Evolutionary conservation across 92 coral and sea anemone genomes (phyloP).

Genomic region (Palythoa grandiflora): DNA sequence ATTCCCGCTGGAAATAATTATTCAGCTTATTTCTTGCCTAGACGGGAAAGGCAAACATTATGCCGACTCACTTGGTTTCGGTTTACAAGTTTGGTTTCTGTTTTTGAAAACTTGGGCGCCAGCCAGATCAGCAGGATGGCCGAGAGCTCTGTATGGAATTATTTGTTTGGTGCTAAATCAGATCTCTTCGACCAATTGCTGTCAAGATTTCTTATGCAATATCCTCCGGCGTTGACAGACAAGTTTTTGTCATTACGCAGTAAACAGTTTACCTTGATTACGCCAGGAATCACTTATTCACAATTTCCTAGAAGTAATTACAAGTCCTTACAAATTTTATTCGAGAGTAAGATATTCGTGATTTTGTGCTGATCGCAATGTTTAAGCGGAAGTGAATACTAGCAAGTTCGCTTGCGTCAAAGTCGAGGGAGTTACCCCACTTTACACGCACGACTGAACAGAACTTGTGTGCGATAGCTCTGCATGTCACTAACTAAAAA

Average conservation of each 20-base stretch:
- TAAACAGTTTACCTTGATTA: not conserved
- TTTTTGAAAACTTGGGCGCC: slow-evolving; percentile 44
- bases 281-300: not conserved
- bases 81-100: slow-evolving; percentile 72
- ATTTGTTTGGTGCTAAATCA: slow-evolving; percentile 41
- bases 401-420: slow-evolving; percentile 46
- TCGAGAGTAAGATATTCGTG: slow-evolving; percentile 21
- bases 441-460: slow-evolving; percentile 32
- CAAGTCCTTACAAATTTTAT: not conserved
- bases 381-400: slow-evolving; percentile 37
- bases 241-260: slow-evolving; percentile 25
- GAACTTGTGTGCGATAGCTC: not conserved
- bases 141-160: slow-evolving; percentile 36
- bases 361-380: slow-evolving; percentile 9
- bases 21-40: not conserved
- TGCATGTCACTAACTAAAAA: not conserved
- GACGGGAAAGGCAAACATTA: slow-evolving; percentile 15
- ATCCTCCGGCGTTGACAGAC: slow-evolving; percentile 39
- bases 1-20: not conserved
- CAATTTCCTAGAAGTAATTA: not conserved
- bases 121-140: slow-evolving; percentile 50
- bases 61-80: slow-evolving; percentile 51
- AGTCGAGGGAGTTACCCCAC: slow-evolving; percentile 26
- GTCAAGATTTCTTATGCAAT: slow-evolving; percentile 34
- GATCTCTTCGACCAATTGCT: slow-evolving; percentile 40